Evolutionary conservation across 92 coral and sea anemone genomes (phyloP), one percentile per base, ranked within the genome.

Genomic region (Scolanthus callimorphus): DNA sequence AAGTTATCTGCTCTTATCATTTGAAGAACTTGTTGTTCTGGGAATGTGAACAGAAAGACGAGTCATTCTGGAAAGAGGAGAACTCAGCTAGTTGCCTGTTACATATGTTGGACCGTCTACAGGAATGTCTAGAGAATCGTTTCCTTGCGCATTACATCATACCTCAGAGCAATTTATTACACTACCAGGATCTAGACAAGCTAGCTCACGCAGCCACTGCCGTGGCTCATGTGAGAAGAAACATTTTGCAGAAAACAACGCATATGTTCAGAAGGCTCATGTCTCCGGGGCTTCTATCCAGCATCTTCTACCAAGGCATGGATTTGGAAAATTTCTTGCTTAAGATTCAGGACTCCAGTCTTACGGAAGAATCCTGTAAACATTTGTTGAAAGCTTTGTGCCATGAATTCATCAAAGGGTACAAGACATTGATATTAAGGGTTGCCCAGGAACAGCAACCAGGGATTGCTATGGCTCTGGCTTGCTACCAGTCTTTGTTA

Each of bases 11-110:
- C 20, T 70, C 90, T 4, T 83, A 83, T 53, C 46, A 41, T 20
- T 71, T 83, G 68, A 83, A 86, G 70, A 51, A 55, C 77, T 62
- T 53, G 76, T 29, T 89, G 80, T 72, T 82, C 74, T 63, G 82
- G 82, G 63, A 79, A 78, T 56, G 13, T 71, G 62, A 81, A 77
- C 78, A 71, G 21, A 1, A 78, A 78, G 60, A 73, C 54, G 10
- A 70, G 60, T 67, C 82, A 73, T 2, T 52, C 27, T 1, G 34
- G 84, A 62, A 13, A 65, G 63, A 78, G 72, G 55, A 67, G 76
- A 39, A 62, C 72, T 11, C 73, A 71, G 52, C 71, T 67, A 1
- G 30, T 55, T 23, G 78, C 38, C 61, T 71, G 11, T 38, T 71
- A 37, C 20, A 9, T 1, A 13, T 71, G 72, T n/a, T 71, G 29